Evolutionary conservation across 2,888 invertebrate genomes (phyloP), one percentile per base, ranked within the genome.

Genomic region (Chymomyza caudatula): DNA sequence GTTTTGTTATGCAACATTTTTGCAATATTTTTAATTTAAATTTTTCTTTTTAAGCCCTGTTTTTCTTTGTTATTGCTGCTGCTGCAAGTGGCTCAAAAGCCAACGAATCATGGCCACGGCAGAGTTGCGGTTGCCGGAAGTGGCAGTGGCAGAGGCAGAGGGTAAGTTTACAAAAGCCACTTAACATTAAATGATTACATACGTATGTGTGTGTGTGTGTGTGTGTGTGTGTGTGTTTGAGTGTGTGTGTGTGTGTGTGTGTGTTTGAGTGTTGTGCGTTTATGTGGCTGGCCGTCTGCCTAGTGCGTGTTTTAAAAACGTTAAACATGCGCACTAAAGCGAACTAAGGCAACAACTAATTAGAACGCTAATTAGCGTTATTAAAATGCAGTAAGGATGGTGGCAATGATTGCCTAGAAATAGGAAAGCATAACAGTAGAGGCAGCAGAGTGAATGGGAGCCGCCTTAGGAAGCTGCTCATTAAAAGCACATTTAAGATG

Each of bases 401-500:
- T 44, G 71, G 58, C 57, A n/a, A 55, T 29, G 59, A 25, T 51
- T 65, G 68, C 37, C 56, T 49, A 55, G 56, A 55, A 25, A 5
- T 25, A 37, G 11, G 11, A 37, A 11, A 37, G n/a, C n/a, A n/a
- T n/a, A n/a, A n/a, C n/a, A n/a, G n/a, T n/a, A n/a, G n/a, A n/a
- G n/a, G n/a, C n/a, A n/a, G n/a, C n/a, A 37, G 29, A 37, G 11
- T 37, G 11, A 11, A 37, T 37, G 29, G 2, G 29, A 37, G 29
- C 22, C 13, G 51, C 20, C 51, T 51, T 17, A 70, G 78, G 70
- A 80, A 72, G 68, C 74, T 78, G 81, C 84, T 85, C 86, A 78
- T 85, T 82, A 82, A 82, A 83, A 82, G 84, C 78, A 82, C 82
- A 82, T 82, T 85, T 85, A 78, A 82, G 84, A 82, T 85, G 84